A percentile compares a stretch with the other conserved stretches of the same genome.
Evolutionary conservation across 1,140 invertebrate genomes (phyloP).

Genomic region (Catajapyx aquilonaris): DNA sequence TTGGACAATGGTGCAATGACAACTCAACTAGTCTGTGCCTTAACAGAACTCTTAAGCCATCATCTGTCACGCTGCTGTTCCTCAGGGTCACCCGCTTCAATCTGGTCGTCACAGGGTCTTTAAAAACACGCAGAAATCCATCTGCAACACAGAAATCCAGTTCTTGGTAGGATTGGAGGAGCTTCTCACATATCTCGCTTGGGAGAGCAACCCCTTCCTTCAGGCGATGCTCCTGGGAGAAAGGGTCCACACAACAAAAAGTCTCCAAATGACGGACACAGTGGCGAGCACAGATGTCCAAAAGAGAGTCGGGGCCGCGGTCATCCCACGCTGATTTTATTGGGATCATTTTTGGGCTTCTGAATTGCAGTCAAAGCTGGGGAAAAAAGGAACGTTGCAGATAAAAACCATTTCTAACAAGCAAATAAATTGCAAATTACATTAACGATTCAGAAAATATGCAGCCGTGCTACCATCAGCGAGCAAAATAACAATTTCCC

Average conservation of each 20-base stretch:
- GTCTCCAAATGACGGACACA: constrained; percentile 37
- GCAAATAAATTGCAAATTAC: no score
- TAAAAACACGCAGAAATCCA: constrained; percentile 45
- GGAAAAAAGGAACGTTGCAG: no score
- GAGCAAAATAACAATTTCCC: no score
- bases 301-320: constrained; percentile 22
- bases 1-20: constrained; percentile 45
- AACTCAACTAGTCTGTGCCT: constrained; percentile 47
- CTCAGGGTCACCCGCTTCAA: constrained; percentile 43
- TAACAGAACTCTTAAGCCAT: constrained; percentile 39
- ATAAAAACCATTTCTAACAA: no score
- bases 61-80: constrained; percentile 44
- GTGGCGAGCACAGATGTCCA: constrained; percentile 37
- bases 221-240: constrained; percentile 20
- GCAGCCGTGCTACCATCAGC: no score
- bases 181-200: constrained; percentile 44
- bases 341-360: constrained; percentile 7
- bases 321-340: constrained; percentile 6
- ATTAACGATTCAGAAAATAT: no score
- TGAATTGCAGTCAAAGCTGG: background rate
- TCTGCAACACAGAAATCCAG: constrained; percentile 28
- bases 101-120: constrained; percentile 37
- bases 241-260: constrained; percentile 23
- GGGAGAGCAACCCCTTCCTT: constrained; percentile 34
- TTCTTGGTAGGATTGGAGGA: constrained; percentile 36